Evolutionary conservation across 2,113 vertebrate genomes (phyloP).

Genomic region (Channa argus): DNA sequence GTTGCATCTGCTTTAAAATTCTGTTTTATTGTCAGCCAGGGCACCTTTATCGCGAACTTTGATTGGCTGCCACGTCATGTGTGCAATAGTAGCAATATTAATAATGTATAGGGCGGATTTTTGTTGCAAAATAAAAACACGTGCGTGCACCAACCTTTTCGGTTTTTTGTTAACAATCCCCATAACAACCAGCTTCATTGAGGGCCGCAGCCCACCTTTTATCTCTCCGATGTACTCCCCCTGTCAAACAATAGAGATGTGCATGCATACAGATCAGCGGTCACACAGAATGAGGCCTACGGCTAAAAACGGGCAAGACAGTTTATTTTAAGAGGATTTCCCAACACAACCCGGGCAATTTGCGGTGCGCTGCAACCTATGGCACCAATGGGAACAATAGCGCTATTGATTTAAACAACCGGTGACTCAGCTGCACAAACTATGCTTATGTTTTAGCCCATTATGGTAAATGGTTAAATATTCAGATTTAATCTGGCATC

Average conservation of each 20-base stretch:
- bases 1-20: slow-evolving; percentile 10
- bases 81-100: slow-evolving; percentile 20
- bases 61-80: slow-evolving; percentile 12
- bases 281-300: slow-evolving; percentile 20
- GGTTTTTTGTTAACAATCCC: slow-evolving; percentile 84
- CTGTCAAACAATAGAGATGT: slow-evolving; percentile 70
- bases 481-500: neutral
- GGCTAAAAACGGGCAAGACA: neutral
- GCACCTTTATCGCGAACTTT: slow-evolving; percentile 9
- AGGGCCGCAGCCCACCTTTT: slow-evolving; percentile 84
- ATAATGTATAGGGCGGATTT: slow-evolving; percentile 4
- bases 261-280: neutral
- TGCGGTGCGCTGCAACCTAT: slow-evolving; percentile 1
- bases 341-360: neutral
- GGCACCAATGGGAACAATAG: slow-evolving; percentile 62
- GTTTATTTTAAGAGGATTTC: neutral
- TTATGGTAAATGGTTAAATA: neutral
- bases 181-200: slow-evolving; percentile 86
- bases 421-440: slow-evolving; percentile 52
- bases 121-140: neutral
- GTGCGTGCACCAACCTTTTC: slow-evolving; percentile 75
- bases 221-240: slow-evolving; percentile 84
- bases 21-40: neutral
- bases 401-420: slow-evolving; percentile 50
- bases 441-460: neutral